Conservation (phyloP, 2,888 invertebrate species). For the Limnephilus rhombicus region DNA sequence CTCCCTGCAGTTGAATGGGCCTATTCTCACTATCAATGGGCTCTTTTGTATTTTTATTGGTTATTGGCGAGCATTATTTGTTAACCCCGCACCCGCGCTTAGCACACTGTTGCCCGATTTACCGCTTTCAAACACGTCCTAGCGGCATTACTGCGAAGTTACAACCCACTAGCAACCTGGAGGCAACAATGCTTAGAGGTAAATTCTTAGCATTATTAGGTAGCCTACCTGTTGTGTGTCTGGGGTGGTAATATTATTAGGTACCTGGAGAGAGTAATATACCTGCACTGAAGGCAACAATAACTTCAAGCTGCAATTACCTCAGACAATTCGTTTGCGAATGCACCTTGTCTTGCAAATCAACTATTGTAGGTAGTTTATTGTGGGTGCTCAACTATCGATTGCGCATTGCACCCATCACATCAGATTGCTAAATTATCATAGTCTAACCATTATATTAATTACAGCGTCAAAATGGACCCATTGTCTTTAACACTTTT, state of each 20-base stretch:
- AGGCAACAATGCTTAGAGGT: neutral
- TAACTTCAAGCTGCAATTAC: neutral
- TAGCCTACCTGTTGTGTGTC: neutral
- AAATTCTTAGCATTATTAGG: neutral
- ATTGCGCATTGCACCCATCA: neutral
- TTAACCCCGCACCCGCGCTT: neutral
- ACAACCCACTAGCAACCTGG: neutral
- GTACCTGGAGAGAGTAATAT: neutral
- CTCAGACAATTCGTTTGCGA: neutral
- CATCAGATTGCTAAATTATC: neutral
- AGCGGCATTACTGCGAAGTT: neutral
- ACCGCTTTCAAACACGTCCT: neutral
- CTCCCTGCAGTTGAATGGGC: neutral
- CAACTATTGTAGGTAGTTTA: neutral
- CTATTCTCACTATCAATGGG: neutral
- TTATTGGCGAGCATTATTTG: neutral
- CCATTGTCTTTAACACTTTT: neutral
- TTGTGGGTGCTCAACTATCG: neutral
- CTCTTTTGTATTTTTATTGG: neutral
- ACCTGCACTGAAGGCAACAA: neutral
- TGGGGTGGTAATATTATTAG: neutral
- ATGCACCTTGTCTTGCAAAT: constrained; percentile 1
- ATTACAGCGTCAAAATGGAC: neutral
- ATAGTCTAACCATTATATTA: neutral
- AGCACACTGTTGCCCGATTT: constrained; percentile 1